Base-by-base conservation (phyloP, 1,140 invertebrate genomes). In the Drosophila auraria region DNA sequence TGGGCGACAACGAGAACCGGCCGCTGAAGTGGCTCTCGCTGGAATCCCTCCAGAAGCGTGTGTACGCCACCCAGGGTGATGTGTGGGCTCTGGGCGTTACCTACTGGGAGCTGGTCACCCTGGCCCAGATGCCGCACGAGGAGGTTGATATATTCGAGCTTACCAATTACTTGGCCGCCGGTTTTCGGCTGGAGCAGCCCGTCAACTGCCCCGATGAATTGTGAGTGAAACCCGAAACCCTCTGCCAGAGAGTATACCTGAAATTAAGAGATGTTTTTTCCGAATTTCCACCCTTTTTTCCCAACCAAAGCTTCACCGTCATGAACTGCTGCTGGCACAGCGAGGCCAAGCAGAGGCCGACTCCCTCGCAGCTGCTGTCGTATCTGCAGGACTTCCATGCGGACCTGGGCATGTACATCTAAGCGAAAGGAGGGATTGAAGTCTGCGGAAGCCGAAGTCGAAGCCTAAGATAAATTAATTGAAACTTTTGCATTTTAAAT, bases 11-110 rank as follows among this genome's bases (percentile, higher is more conserved):
- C 92, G 98, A 99, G 92, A 98, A 98, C 93, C 94, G 98, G 61
- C 98, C 98, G 0, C 95, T 99, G 63, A 98, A 98, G 93, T 99
- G 98, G 98, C 96, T 99, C 94, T 96, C 98, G n/a, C 94, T 98
- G 40, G 98, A 99, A 93, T 96, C 96, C 25, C 93, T 99, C 49
- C 94, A 97, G 20, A 96, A 96, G 77, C 96, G 96, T 54, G 81
- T 92, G 17, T 90, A 92, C n/a, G 71, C 76, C 38, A 89, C 83
- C 25, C 84, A 91, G 57, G 87, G 69, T 0, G 92, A 93, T 66
- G 82, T 93, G 38, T 99, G 98, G 98, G 96, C 97, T 9, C 96
- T 98, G 94, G 98, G 98, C 23, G 97, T 99, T 36, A 95, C 98
- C 38, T 94, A 99, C 54, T 99, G 98, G 98, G 98, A 99, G 93